Evolutionary conservation across 2,797 vertebrate species (phyloP).

Genomic region (Limosa lapponica): DNA sequence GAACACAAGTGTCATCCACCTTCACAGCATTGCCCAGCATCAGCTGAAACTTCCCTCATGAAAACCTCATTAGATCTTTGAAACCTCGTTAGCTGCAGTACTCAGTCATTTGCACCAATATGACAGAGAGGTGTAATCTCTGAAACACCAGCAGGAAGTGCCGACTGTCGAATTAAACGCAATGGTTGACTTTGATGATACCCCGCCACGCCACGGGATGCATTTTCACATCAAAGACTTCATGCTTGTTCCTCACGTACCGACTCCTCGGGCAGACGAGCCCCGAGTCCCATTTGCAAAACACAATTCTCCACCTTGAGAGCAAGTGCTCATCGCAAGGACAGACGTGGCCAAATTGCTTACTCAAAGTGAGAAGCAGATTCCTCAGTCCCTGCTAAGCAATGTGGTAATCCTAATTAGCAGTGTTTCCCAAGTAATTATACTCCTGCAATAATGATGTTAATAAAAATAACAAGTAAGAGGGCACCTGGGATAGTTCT

Average conservation of each 20-base stretch:
- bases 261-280: rapidly evolving
- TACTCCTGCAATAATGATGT: neutral
- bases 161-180: rapidly evolving
- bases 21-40: neutral
- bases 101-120: neutral
- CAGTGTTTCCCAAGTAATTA: neutral
- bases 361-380: neutral
- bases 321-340: neutral
- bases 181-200: neutral
- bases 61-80: neutral
- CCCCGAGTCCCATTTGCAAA: neutral
- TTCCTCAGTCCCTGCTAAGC: neutral
- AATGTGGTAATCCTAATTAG: neutral
- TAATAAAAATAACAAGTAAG: neutral
- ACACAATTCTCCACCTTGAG: neutral
- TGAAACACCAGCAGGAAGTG: neutral
- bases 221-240: neutral
- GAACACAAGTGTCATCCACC: no score
- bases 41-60: neutral
- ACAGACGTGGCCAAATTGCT: neutral
- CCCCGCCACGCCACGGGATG: rapidly evolving
- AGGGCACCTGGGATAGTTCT: neutral
- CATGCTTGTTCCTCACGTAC: rapidly evolving
- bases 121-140: neutral
- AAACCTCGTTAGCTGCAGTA: neutral